Evolutionary conservation across 2,113 vertebrate genomes (phyloP).

Genomic region (Glaucidium brasilianum): DNA sequence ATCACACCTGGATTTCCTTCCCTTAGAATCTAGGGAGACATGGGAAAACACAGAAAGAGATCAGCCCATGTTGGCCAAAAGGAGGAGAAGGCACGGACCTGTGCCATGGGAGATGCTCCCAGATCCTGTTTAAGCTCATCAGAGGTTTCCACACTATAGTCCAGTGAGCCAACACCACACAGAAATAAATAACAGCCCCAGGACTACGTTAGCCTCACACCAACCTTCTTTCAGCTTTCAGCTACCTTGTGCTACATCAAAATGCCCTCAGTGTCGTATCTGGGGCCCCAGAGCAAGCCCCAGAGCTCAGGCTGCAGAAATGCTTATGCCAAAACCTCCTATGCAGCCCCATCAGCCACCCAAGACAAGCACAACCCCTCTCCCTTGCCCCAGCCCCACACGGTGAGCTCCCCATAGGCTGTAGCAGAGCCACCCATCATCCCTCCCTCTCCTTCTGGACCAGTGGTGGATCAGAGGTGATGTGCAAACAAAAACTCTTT

Average conservation of each 20-base stretch:
- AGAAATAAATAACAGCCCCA: background rate
- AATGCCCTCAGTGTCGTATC: background rate
- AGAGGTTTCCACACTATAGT: background rate
- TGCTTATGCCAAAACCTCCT: background rate
- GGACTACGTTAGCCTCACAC: background rate
- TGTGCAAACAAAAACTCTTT: background rate
- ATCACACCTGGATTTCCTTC: background rate
- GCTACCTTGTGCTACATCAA: background rate
- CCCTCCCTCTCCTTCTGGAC: background rate
- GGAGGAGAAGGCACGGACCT: background rate
- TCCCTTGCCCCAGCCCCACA: background rate
- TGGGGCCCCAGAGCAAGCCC: background rate
- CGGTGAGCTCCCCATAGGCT: background rate
- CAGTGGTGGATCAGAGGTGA: background rate
- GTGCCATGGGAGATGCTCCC: accelerated
- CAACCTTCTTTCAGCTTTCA: background rate
- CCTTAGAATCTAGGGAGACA: background rate
- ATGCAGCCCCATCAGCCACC: background rate
- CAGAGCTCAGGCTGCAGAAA: background rate
- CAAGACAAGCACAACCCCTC: background rate
- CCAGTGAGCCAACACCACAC: background rate
- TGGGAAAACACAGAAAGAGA: background rate
- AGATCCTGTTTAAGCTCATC: background rate
- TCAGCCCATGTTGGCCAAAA: background rate
- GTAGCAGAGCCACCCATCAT: background rate